phyloP scores from a whole-genome alignment of 2,888 invertebrate genomes.

The Epinotia demarniana region DNA sequence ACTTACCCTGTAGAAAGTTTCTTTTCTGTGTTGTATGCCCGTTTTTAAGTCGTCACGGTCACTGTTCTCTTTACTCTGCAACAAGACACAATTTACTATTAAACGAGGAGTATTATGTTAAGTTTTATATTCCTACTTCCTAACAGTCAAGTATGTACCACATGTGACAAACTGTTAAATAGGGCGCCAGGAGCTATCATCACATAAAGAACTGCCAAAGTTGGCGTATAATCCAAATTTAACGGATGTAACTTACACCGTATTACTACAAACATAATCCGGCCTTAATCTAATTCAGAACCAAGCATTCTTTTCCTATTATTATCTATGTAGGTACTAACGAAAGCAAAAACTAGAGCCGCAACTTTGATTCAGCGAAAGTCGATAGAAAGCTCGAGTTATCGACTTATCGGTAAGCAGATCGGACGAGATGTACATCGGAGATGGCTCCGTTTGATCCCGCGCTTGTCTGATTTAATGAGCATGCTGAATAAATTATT shows the following conservation, averaged over 20 bases:
- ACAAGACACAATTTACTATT: constrained; percentile 59
- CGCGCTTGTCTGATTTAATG: constrained; percentile 33
- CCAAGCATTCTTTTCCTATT: constrained; percentile 13
- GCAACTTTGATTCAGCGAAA: constrained; percentile 62
- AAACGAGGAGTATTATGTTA: background rate
- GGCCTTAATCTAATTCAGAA: constrained; percentile 6
- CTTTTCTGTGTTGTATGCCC: constrained; percentile 80
- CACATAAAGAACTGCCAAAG: too few species aligned
- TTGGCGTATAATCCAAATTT: background rate
- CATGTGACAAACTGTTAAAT: too few species aligned
- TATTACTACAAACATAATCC: background rate
- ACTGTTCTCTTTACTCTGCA: constrained; percentile 77
- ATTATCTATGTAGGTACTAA: constrained; percentile 26
- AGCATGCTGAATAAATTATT: constrained; percentile 37
- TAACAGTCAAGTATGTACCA: background rate
- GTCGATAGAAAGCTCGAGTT: constrained; percentile 64
- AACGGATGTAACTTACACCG: too few species aligned
- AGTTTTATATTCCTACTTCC: too few species aligned
- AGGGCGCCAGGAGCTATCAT: too few species aligned
- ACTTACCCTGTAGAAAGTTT: constrained; percentile 79
- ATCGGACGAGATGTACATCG: constrained; percentile 38
- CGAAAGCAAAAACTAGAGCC: constrained; percentile 40
- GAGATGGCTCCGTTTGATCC: constrained; percentile 40
- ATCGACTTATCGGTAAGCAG: constrained; percentile 51
- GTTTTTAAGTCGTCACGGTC: constrained; percentile 80